Evolutionary conservation across 1,140 invertebrate genomes (phyloP), one percentile per base, ranked within the genome.

Genomic region (Colletes gigas): DNA sequence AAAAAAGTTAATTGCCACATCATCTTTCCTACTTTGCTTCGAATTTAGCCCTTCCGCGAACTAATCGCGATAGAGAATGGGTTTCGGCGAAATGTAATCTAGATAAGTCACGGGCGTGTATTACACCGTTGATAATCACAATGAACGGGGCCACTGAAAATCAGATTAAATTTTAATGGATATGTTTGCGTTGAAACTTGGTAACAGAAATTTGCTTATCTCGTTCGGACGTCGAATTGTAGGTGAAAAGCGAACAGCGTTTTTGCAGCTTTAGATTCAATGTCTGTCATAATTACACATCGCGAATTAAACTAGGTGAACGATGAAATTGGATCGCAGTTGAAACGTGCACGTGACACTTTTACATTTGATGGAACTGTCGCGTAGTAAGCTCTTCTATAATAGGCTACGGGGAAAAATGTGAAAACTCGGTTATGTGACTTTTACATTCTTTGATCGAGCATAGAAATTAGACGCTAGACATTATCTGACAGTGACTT

Each of bases 81-180:
- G 47, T 57, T 60, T 47, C 55, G 21, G n/a, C 69, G 54, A 65
- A 81, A 76, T 76, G 76, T 75, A 59, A 76, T 81, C 67, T 67
- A 55, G 63, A 76, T 39, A 50, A 76, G 70, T 76, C 63, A 77
- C 47, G 57, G 52, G 39, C 55, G 73, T 41, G 14, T 50, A 6
- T 76, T 77, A 62, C 79, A 69, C 59, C 79, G 62, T 81, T 69
- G 55, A 77, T 81, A 77, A 81, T 81, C 47, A 63, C 47, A 21
- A 44, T 44, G 50, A 12, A 50, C 10, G 19, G 44, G 17, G 7
- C 8, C 19, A 9, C 59, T 15, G 70, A n/a, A 52, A 75, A 80
- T 80, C 72, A 52, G 54, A 75, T 67, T 72, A 72, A 72, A 52
- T 73, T 62, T 39, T 54, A 72, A 73, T 71, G 30, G 60, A 14